Evolutionary conservation across 1,140 invertebrate genomes (phyloP), one percentile per base, ranked within the genome.

Genomic region (Apis dorsata): DNA sequence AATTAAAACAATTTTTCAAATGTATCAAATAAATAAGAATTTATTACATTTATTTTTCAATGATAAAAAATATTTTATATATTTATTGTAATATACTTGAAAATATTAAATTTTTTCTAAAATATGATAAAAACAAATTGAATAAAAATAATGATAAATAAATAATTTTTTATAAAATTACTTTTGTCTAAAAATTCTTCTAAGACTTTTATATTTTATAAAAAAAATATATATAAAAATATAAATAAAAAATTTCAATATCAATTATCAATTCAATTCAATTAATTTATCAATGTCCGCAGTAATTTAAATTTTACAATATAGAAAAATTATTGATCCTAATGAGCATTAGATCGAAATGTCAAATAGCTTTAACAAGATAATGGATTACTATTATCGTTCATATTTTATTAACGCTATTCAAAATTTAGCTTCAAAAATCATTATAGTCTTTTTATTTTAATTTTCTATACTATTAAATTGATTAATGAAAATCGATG

Each of bases 301-400:
- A 17, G 44, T 5, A 65, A 53, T 76, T 28, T 55, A 9, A 53
- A 65, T 51, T 49, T 28, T 19, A 53, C 44, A 34, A 44, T 44
- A 28, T 49, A 15, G 24, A 53, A n/a, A 53, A n/a, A 60, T 44
- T 19, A 76, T 49, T 76, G 49, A 66, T 60, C 44, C n/a, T 63
- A 76, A 76, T 76, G 73, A 76, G 73, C 44, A 51, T 76, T 65
- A 76, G 62, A 76, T 76, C 62, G 62, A 53, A 65, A 65, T 28
- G 62, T 76, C 62, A 24, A 65, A 65, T 63, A 51, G 60, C 51
- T 76, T 65, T 65, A 55, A 51, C 62, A 51, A 62, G 59, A 65
- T 76, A 76, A 76, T 60, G 53, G 62, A 76, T 76, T 76, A 21
- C 49, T 49, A 63, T 63, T 63, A 63, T 75, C 73, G 53, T 19